Conservation (phyloP, 2,797 vertebrate genomes). For the Echiichthys vipera region DNA sequence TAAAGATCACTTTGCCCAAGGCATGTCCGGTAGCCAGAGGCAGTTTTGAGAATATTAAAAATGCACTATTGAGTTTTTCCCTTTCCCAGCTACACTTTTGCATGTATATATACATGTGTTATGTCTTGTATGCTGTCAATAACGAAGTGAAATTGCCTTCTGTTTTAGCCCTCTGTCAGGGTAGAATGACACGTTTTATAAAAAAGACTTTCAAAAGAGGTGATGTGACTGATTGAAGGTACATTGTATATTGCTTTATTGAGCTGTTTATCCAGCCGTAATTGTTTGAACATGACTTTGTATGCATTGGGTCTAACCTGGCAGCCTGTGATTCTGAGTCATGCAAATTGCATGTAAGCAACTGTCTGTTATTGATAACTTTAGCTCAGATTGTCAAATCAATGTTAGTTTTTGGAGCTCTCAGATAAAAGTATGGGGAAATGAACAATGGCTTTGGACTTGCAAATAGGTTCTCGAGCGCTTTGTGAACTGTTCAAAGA, state of each 20-base stretch:
- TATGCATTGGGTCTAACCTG: background rate
- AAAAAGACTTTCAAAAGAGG: too few relatives aligned
- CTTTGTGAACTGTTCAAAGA: too few relatives aligned
- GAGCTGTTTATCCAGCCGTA: constrained; percentile 2
- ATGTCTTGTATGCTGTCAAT: background rate
- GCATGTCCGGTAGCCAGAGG: background rate
- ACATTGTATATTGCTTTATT: constrained; percentile 18
- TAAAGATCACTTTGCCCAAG: background rate
- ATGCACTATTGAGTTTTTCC: background rate
- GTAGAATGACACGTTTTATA: background rate
- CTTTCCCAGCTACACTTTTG: background rate
- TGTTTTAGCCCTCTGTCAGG: background rate
- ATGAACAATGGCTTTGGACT: too few relatives aligned
- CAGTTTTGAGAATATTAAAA: background rate
- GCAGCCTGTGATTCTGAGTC: constrained; percentile 4
- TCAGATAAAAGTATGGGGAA: too few relatives aligned
- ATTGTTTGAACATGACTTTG: constrained; percentile 26
- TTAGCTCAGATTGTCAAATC: too few relatives aligned
- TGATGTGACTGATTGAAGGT: too few relatives aligned
- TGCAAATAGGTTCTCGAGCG: too few relatives aligned
- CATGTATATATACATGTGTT: background rate
- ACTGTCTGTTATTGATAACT: too few relatives aligned
- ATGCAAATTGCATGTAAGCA: background rate
- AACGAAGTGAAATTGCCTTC: background rate
- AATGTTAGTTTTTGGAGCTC: too few relatives aligned